Conservation (phyloP, 2,888 invertebrate genomes). For the Leptothorax acervorum region DNA sequence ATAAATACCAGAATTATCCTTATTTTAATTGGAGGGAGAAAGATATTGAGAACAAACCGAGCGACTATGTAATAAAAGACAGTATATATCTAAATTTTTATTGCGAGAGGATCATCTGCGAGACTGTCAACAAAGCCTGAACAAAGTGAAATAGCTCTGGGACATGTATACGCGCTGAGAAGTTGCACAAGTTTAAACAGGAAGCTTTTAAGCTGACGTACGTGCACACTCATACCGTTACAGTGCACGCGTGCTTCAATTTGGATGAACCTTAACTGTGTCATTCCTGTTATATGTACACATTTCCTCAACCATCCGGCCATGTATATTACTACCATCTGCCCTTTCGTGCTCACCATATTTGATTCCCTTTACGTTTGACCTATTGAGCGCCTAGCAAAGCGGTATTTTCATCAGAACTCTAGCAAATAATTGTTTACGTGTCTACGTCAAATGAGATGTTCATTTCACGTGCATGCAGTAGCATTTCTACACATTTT, state of each 20-base stretch:
- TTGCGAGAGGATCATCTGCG: conserved; percentile 3
- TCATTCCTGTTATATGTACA: conserved; percentile 46
- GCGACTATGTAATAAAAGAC: not conserved
- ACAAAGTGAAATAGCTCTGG: conserved; percentile 40
- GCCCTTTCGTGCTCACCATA: conserved; percentile 48
- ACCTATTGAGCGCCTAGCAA: conserved; percentile 49
- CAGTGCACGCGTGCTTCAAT: conserved; percentile 38
- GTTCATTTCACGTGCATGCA: conserved; percentile 27
- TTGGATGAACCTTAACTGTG: conserved; percentile 51
- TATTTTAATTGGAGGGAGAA: not conserved
- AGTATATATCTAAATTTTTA: conserved; percentile 9
- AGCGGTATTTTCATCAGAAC: conserved; percentile 48
- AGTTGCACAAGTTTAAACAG: conserved; percentile 49
- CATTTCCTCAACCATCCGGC: conserved; percentile 4
- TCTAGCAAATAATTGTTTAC: conserved; percentile 54
- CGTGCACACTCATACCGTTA: conserved; percentile 11
- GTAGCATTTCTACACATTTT: conserved; percentile 13
- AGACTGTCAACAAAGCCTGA: conserved; percentile 20
- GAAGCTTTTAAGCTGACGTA: conserved; percentile 44
- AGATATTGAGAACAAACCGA: not conserved
- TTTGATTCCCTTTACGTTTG: conserved; percentile 56
- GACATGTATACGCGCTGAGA: conserved; percentile 40
- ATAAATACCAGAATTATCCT: not conserved
- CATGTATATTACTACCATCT: conserved; percentile 26
- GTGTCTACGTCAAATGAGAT: conserved; percentile 48